Conservation (phyloP, 2,113 vertebrate species). For the Sebastes fasciatus region DNA sequence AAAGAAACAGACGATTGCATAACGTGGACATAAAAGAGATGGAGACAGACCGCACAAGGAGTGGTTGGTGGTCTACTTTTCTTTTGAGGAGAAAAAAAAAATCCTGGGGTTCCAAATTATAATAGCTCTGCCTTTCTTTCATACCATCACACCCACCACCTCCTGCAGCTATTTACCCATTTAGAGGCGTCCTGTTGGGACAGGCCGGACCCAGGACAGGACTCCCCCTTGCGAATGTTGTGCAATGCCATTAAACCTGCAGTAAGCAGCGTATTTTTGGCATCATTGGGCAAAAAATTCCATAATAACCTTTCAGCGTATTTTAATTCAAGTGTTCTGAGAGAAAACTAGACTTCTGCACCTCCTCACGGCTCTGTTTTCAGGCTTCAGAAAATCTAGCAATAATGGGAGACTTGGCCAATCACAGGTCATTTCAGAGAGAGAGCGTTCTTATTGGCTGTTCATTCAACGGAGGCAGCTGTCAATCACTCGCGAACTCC, state of each 20-base stretch:
- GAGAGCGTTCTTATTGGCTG: too few relatives aligned
- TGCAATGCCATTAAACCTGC: conserved; percentile 26
- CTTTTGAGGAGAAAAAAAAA: conserved; percentile 56
- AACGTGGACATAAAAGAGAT: conserved; percentile 64
- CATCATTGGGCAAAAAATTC: too few relatives aligned
- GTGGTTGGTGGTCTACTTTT: conserved; percentile 61
- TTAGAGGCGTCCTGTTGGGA: conserved; percentile 36
- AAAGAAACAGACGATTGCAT: conserved; percentile 75
- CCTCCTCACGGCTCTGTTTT: too few relatives aligned
- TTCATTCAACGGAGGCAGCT: too few relatives aligned
- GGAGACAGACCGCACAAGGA: conserved; percentile 51
- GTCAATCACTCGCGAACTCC: too few relatives aligned
- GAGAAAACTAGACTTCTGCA: too few relatives aligned
- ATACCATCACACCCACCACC: conserved; percentile 16
- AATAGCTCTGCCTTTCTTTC: conserved; percentile 42
- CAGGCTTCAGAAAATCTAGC: too few relatives aligned
- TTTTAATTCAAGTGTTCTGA: too few relatives aligned
- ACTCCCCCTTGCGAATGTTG: background rate
- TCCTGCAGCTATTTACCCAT: conserved; percentile 44
- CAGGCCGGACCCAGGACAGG: conserved; percentile 12
- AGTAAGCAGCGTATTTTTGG: too few relatives aligned
- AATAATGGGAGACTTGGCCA: too few relatives aligned
- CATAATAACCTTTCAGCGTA: too few relatives aligned
- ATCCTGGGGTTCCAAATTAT: conserved; percentile 48
- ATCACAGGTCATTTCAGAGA: too few relatives aligned